Evolutionary conservation across 92 coral and sea anemone species (phyloP), one percentile per base, ranked within the genome.

Genomic region (Zoanthus solanderi): DNA sequence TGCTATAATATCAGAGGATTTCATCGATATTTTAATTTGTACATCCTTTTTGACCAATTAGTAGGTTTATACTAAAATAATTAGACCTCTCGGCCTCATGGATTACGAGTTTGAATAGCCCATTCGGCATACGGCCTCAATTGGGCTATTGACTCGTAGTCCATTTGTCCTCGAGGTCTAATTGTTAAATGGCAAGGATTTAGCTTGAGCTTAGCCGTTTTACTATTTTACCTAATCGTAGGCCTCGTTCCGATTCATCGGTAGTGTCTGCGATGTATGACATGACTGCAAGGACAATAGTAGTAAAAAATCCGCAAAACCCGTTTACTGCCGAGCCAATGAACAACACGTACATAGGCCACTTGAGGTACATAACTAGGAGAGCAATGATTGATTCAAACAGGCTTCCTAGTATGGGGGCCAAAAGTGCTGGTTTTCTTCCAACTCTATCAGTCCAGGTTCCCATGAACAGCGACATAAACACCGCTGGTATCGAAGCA

Each of bases 381-480:
- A 94, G 90, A 0, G 84, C 78, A 5, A 93, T 60, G n/a, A 84
- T 66, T 6, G 93, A 81, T 17, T 94, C 98, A 4, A 88, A 76
- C 9, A 86, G 73, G 61, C 90, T 88, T 76, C 98, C 98, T 29
- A 93, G 9, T 11, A 77, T 30, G 13, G 98, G 93, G 0, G 84
- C 23, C 9, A 89, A 71, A 23, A 94, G 75, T 9, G 94, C 94
- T 53, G 94, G 98, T 47, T 91, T 90, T 16, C 98, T 90, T 11
- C 98, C 98, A 61, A 87, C 95, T 28, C 71, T 77, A 72, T 94
- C 98, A 15, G 98, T 77, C 98, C 98, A 94, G 37, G 92, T 89
- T 12, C 98, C 98, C 69, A 94, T 89, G 84, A 94, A 93, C 17
- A 94, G 83, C n/a, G 94, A 81, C 71, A 94, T 78, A 65, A 94